Conservation (phyloP, 2,797 vertebrate species). For the Molothrus ater region DNA sequence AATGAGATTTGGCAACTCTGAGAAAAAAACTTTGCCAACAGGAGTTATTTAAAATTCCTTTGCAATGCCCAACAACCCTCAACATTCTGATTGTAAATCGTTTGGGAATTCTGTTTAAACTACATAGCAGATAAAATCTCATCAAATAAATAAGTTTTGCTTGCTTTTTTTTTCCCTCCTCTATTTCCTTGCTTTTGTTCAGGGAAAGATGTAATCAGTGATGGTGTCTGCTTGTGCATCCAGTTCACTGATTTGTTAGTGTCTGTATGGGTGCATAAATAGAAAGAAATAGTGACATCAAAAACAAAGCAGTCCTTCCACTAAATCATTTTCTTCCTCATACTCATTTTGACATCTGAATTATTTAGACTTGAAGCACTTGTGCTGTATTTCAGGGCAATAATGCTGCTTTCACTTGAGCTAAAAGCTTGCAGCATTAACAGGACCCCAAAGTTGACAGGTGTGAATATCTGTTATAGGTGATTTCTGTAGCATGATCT, state of each 20-base stretch:
- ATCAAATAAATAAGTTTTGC: background rate
- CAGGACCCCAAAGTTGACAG: background rate
- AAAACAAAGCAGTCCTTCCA: slow-evolving; percentile 19
- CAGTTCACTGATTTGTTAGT: slow-evolving; percentile 59
- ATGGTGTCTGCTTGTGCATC: slow-evolving; percentile 6
- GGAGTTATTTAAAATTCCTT: slow-evolving; percentile 20
- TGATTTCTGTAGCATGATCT: background rate
- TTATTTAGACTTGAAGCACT: slow-evolving; percentile 42
- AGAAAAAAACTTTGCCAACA: background rate
- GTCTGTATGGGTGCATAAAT: background rate
- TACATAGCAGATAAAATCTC: slow-evolving; percentile 17
- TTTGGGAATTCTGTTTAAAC: slow-evolving; percentile 12
- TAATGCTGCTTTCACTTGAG: background rate
- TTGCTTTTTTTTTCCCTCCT: accelerated
- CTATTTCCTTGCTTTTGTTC: background rate
- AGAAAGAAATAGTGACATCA: background rate
- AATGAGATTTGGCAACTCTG: background rate
- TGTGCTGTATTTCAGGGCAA: background rate
- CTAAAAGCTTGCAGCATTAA: background rate
- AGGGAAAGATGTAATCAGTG: slow-evolving; percentile 23
- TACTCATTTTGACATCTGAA: slow-evolving; percentile 33
- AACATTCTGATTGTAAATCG: background rate
- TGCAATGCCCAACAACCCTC: background rate
- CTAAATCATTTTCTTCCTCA: background rate
- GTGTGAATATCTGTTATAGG: accelerated